Evolutionary conservation across 2,113 vertebrate species (phyloP), one percentile per base, ranked within the genome.

Genomic region (Rhinolophus ferrumequinum): DNA sequence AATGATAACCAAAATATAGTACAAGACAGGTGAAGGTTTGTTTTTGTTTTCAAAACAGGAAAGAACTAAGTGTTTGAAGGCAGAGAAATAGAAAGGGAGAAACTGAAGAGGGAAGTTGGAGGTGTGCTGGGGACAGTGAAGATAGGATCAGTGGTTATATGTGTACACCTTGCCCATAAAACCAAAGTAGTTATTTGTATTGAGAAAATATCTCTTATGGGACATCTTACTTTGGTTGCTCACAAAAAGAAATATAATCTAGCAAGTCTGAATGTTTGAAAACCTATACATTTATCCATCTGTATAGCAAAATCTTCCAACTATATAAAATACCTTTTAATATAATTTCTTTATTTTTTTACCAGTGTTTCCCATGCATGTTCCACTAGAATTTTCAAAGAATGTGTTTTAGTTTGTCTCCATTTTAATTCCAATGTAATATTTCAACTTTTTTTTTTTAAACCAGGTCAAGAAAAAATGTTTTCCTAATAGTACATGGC

Each of bases 171-270:
- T 80, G 22, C 44, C 54, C 44, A 54, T 4, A 44, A 50, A 87
- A 58, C 38, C 58, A 50, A 76, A 85, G 33, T 70, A 90, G 47
- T 75, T 38, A 47, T 60, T 94, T 92, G 16, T 75, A 52, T 9
- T 79, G 77, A 35, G 56, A 60, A 16, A 38, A 38, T 79, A 84
- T 58, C 3, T 50, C 16, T 16, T 52, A n/a, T 41, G 6, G 28
- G 12, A 30, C 1, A 66, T 80, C 21, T 64, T 50, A 41, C 24
- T 92, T 82, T 95, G 11, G 28, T 41, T 67, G 24, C 10, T 66
- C 66, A 80, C 18, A 80, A 52, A 73, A 89, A 81, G 11, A 81
- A 47, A 81, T 14, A 91, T 35, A 92, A 89, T 38, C 19, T 75
- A 62, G 8, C 8, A 64, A 56, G 4, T 24, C 28, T 75, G 30